These are phyloP conservation scores for Kuschelorhynchus macadamiae DNA, from an alignment of 2,888 invertebrate genomes.

Conservation along the genomic window DNA sequence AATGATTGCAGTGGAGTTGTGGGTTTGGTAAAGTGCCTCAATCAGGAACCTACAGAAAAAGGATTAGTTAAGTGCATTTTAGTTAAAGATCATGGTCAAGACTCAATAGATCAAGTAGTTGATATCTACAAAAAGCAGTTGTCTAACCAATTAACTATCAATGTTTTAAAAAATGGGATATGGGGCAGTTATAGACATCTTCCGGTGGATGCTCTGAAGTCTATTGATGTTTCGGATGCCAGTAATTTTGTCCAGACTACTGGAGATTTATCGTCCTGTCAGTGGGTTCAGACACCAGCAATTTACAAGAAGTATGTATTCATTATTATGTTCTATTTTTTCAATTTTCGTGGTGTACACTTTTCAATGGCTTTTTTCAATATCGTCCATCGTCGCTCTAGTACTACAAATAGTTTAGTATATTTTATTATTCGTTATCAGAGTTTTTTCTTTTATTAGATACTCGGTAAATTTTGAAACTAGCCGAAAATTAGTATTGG, in stretches of 20 bases:
- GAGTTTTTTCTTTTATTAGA: too few relatives aligned
- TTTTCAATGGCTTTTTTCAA: too few relatives aligned
- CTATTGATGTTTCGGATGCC: conserved; percentile 69
- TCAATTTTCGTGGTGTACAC: too few relatives aligned
- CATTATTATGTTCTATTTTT: too few relatives aligned
- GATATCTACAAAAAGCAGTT: conserved; percentile 52
- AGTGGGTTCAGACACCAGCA: conserved; percentile 80
- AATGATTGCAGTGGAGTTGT: conserved; percentile 54
- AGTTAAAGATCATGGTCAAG: conserved; percentile 43
- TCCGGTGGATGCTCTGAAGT: conserved; percentile 38
- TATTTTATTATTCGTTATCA: too few relatives aligned
- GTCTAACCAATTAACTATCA: conserved; percentile 54
- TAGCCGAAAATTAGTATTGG: too few relatives aligned
- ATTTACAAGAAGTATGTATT: conserved; percentile 44
- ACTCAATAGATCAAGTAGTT: neutral
- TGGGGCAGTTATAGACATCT: conserved; percentile 59
- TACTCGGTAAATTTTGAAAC: too few relatives aligned
- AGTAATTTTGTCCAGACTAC: conserved; percentile 34
- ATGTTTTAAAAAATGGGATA: conserved; percentile 52
- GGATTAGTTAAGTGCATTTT: conserved; percentile 50
- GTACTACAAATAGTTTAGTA: too few relatives aligned
- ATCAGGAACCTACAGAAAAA: conserved; percentile 43
- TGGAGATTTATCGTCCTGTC: conserved; percentile 87
- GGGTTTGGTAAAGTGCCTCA: conserved; percentile 55
- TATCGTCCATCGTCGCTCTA: too few relatives aligned